A percentile compares a stretch with the other conserved stretches of the same genome.
These are phyloP conservation scores for Chelmon rostratus DNA, from an alignment of 2,797 vertebrate genomes.

Conservation along the genomic window DNA sequence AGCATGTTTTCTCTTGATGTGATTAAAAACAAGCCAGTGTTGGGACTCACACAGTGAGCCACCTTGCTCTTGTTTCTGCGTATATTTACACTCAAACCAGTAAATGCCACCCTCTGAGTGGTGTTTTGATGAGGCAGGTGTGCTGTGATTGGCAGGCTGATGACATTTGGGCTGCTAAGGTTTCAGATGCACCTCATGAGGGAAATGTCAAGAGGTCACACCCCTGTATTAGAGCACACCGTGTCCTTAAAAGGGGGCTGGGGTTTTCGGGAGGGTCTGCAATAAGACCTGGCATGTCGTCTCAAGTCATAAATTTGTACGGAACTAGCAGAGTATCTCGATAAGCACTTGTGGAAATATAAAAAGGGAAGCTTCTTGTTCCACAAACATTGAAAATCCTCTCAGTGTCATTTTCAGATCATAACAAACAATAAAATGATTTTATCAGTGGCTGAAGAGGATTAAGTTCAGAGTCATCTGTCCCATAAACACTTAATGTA, in stretches of 20 bases:
- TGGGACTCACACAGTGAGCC: slow-evolving; percentile 6
- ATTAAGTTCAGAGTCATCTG: slow-evolving; percentile 25
- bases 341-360: slow-evolving; percentile 13
- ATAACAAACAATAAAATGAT: slow-evolving; percentile 20
- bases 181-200: slow-evolving; percentile 65
- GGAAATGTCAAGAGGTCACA: slow-evolving; percentile 76
- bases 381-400: slow-evolving; percentile 1
- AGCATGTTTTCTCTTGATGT: neutral
- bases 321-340: neutral
- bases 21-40: slow-evolving; percentile 4
- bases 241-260: slow-evolving; percentile 52
- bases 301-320: slow-evolving; percentile 46
- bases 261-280: slow-evolving; percentile 33
- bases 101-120: slow-evolving; percentile 29
- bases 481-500: slow-evolving; percentile 24
- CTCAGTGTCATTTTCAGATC: slow-evolving; percentile 1
- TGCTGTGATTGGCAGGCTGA: slow-evolving; percentile 43
- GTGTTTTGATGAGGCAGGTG: slow-evolving; percentile 59
- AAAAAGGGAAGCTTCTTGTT: neutral
- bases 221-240: slow-evolving; percentile 55
- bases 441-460: slow-evolving; percentile 29
- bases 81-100: slow-evolving; percentile 59
- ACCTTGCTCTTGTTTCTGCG: slow-evolving; percentile 39
- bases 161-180: slow-evolving; percentile 57
- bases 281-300: slow-evolving; percentile 43